Base-by-base conservation (phyloP, 2,113 vertebrate genomes). In the Dendropsophus ebraccatus region DNA sequence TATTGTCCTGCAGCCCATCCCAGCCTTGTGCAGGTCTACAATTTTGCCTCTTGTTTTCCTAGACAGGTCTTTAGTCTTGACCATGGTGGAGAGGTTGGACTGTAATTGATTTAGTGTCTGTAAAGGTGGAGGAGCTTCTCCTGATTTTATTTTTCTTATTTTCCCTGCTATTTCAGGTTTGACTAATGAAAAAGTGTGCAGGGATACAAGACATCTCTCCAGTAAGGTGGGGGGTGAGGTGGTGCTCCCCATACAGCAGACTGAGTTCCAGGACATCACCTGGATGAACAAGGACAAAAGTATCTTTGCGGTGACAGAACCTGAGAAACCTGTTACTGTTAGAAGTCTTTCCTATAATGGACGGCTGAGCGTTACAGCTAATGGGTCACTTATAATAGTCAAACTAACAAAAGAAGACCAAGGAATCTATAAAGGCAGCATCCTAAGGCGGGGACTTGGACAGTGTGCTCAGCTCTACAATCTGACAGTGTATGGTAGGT, bases 381-480 rank as follows among this genome's bases (percentile, higher is more conserved):
- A 54, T 77, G 75, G 75, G 13, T 54, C 75, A 2, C 30, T 77
- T 32, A 52, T 77, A n/a, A 77, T 77, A 30, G n/a, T 49, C 11
- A 77, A 54, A 10, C 75, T 77, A 14, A 77, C 75, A 47, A 77
- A 25, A 23, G 75, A 77, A 50, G 75, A 77, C 17, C 49, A 32
- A 77, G 25, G 75, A 32, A 54, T 32, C 49, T 77, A 77, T 32
- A 77, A 52, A 19, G 75, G 7, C 41, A 52, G 30, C 45, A 10
- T 77, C 25, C 50, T 77, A 7, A 19, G 23, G 45, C 5, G 19
- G 17, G 10, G 16, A 32, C 19, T 11, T 17, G 47, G 50, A 4
- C 75, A 32, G 17, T 77, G 75, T 13, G 75, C 21, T 19, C 75
- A 78, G 75, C 30, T 50, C 23, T 78, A 78, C 25, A 78, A 78